Evolutionary conservation across 2,797 vertebrate species (phyloP).

Genomic region (Muscicapa striata): DNA sequence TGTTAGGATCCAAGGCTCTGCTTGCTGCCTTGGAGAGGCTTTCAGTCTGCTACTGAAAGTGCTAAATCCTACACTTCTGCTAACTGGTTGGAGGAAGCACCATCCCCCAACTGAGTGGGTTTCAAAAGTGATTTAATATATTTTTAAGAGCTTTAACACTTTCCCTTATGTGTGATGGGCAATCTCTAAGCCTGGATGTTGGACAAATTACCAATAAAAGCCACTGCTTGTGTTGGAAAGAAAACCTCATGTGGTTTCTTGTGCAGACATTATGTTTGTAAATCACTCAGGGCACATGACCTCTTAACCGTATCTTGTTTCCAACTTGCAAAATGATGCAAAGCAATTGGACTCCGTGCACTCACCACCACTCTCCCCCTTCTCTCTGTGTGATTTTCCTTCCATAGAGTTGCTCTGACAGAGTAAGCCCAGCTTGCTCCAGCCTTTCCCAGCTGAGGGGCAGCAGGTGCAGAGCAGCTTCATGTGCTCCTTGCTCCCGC

Average conservation of each 20-base stretch:
- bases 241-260: slow-evolving; percentile 39
- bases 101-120: slow-evolving; percentile 28
- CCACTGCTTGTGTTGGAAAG: neutral
- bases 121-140: slow-evolving; percentile 49
- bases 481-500: slow-evolving; percentile 10
- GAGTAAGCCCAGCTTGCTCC: slow-evolving; percentile 72
- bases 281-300: slow-evolving; percentile 76
- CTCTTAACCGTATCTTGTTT: slow-evolving; percentile 80
- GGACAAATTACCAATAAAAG: slow-evolving; percentile 57
- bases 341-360: slow-evolving; percentile 80
- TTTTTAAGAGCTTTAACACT: slow-evolving; percentile 40
- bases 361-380: slow-evolving; percentile 75
- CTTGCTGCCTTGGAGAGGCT: slow-evolving; percentile 46
- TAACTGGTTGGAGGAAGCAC: slow-evolving; percentile 4
- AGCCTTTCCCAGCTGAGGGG: slow-evolving; percentile 71
- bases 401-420: slow-evolving; percentile 31
- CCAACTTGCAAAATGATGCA: slow-evolving; percentile 80
- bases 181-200: slow-evolving; percentile 37
- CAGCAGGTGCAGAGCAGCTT: slow-evolving; percentile 33
- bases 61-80: slow-evolving; percentile 55
- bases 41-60: slow-evolving; percentile 41
- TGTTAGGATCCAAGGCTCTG: slow-evolving; percentile 11
- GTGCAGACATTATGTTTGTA: slow-evolving; percentile 59
- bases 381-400: slow-evolving; percentile 59
- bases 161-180: neutral